Base-by-base conservation (phyloP, 1,140 invertebrate species). In the Oedothorax gibbosus region DNA sequence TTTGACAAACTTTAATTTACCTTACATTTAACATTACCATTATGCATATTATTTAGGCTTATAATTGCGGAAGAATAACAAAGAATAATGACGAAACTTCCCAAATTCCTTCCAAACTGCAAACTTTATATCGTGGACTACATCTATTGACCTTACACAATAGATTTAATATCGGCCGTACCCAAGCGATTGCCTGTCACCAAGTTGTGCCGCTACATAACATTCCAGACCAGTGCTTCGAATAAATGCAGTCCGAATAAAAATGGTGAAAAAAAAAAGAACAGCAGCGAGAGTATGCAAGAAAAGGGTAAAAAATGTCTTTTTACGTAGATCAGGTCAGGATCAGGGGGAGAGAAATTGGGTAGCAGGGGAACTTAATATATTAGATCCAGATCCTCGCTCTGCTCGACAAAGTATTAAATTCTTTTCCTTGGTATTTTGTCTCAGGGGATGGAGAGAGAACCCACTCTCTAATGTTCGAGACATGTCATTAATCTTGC, bases 401-500 rank as follows among this genome's bases (percentile, higher is more conserved):
- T 51, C 15, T 56, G 18, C 51, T 7, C 53, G 20, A 51, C 12
- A 20, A 60, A 71, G 66, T 81, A 81, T 81, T 71, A 81, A 81
- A 81, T 81, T 81, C 78, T 50, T 81, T 71, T 20, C 20, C 78
- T 14, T 68, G 68, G 66, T 56, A 62, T 81, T 81, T 50, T 68
- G 78, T 81, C 66, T 60, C 21, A 12, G 18, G 35, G 35, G 35
- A 35, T 35, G 35, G 35, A 35, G 35, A 71, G 57, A 15, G 68
- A 51, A 35, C 21, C 18, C 15, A 53, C 62, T 56, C 71, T 10
- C 77, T 79, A 79, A 53, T 54, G 64, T 71, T 71, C 3, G 15
- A 50, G n/a, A 71, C 69, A 56, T 56, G 7, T n/a, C 78, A 81
- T 81, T 81, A 81, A 81, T 81, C 78, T 81, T 81, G 50, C 15